Base-by-base conservation (phyloP, 2,113 vertebrate species). In the Erinaceus europaeus region DNA sequence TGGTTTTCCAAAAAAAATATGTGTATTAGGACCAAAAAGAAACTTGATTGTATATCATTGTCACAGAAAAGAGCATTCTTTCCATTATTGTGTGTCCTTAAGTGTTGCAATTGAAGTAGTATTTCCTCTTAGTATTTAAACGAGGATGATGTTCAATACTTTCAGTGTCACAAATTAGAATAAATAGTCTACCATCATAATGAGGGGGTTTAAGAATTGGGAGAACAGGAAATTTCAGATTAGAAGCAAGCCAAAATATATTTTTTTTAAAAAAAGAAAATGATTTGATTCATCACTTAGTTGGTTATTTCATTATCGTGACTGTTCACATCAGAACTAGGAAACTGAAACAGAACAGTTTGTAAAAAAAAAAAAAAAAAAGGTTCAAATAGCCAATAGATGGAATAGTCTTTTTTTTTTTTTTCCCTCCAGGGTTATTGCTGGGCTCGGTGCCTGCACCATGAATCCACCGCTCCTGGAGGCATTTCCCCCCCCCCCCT, bases 161-260 rank as follows among this genome's bases (percentile, higher is more conserved):
- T 5, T 4, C 36, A 89, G 42, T 53, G 27, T 40, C 23, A 12
- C 6, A 69, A 53, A 48, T 71, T 84, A 71, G 64, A 90, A 74
- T 68, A 86, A 25, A 32, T 78, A 11, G 52, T 64, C 76, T 69
- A 21, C 64, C 8, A 52, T 4, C n/a, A 53, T n/a, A 65, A 61
- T 34, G 10, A 86, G 77, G 15, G n/a, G 1, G 62, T 71, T 84
- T 15, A 27, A 78, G 74, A 86, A 50, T 0, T 23, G 9, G 20
- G 79, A 79, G 73, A 85, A 88, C 9, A 76, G n/a, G 18, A 67
- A 81, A 77, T 44, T 91, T 91, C 53, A 72, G 3, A 61, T 84
- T 72, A 84, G 42, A 89, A 25, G 21, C 13, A 91, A 50, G 69
- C 12, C 13, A 50, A 29, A 52, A 53, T 44, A 75, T 46, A 75